A percentile compares a stretch with the other conserved stretches of the same genome.
Evolutionary conservation across 2,797 vertebrate genomes (phyloP).

Genomic region (Orestias chungarensis): DNA sequence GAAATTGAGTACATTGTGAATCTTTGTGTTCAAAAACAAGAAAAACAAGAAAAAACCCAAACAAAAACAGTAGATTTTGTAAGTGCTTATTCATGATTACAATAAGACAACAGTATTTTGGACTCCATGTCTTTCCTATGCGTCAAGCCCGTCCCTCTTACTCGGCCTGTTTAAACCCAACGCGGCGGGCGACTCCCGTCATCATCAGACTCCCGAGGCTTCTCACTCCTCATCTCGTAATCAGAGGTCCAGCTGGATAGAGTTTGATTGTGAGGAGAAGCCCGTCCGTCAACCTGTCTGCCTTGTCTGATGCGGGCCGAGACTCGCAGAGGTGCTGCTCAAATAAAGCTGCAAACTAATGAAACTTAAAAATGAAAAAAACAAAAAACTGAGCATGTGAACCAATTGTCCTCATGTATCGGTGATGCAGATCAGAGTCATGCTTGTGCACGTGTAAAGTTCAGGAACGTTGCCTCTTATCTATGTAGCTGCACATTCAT

Average conservation of each 20-base stretch:
- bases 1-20: slow-evolving; percentile 64
- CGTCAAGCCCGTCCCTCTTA: slow-evolving; percentile 44
- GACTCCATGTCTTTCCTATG: slow-evolving; percentile 54
- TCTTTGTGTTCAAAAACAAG: slow-evolving; percentile 60
- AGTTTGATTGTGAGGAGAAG: slow-evolving; percentile 37
- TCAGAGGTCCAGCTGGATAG: slow-evolving; percentile 44
- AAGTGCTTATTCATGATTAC: slow-evolving; percentile 69
- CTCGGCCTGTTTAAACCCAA: slow-evolving; percentile 9
- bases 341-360: slow-evolving; percentile 13
- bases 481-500: slow-evolving; percentile 57
- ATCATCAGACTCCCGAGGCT: slow-evolving; percentile 35
- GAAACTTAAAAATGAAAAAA: slow-evolving; percentile 1
- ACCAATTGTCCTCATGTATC: slow-evolving; percentile 33
- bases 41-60: slow-evolving; percentile 20
- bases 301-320: slow-evolving; percentile 42
- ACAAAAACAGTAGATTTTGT: slow-evolving; percentile 60
- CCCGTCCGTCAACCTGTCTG: slow-evolving; percentile 19
- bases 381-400: slow-evolving; percentile 40
- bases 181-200: slow-evolving; percentile 23
- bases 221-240: slow-evolving; percentile 36
- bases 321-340: slow-evolving; percentile 37
- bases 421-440: slow-evolving; percentile 45
- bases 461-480: slow-evolving; percentile 8
- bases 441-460: slow-evolving; percentile 42
- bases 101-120: slow-evolving; percentile 66